Conservation (phyloP, 2,797 vertebrate genomes). For the Arnoldichthys spilopterus region DNA sequence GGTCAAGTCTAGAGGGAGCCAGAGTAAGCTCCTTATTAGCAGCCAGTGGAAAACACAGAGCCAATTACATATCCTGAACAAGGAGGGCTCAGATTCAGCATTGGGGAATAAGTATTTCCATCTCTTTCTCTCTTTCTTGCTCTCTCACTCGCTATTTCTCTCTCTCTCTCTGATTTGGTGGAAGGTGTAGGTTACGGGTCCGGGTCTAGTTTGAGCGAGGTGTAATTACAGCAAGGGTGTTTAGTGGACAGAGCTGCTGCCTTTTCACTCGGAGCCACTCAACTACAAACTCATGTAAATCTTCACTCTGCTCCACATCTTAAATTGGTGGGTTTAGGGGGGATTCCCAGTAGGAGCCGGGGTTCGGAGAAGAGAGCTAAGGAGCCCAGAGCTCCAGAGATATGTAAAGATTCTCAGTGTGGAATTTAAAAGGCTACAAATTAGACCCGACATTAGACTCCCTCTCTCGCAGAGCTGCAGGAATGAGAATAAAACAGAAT, state of each 20-base stretch:
- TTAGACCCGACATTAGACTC: constrained; percentile 97
- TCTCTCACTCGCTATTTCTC: constrained; percentile 74
- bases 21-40: constrained; percentile 99
- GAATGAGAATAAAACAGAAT: constrained; percentile 98
- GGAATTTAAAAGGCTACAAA: constrained; percentile 99
- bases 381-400: constrained; percentile 96
- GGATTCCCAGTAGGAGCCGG: constrained; percentile 90
- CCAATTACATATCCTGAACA: constrained; percentile 99
- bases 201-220: constrained; percentile 87
- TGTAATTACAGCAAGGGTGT: constrained; percentile 99
- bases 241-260: constrained; percentile 92
- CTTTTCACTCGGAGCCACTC: constrained; percentile 89
- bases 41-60: constrained; percentile 99
- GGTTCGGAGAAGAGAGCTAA: constrained; percentile 85
- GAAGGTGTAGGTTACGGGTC: constrained; percentile 85
- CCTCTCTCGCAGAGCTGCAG: constrained; percentile 85
- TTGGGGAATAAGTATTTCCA: constrained; percentile 90
- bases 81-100: constrained; percentile 95
- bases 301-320: constrained; percentile 93
- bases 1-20: constrained; percentile 99
- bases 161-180: constrained; percentile 76
- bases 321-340: constrained; percentile 99
- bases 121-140: constrained; percentile 75
- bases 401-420: constrained; percentile 99
- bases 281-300: constrained; percentile 97